Percentiles rank a stretch among this genome's conserved stretches.
Evolutionary conservation across 2,113 vertebrate species (phyloP).

Genomic region (Grammomys dolichurus): DNA sequence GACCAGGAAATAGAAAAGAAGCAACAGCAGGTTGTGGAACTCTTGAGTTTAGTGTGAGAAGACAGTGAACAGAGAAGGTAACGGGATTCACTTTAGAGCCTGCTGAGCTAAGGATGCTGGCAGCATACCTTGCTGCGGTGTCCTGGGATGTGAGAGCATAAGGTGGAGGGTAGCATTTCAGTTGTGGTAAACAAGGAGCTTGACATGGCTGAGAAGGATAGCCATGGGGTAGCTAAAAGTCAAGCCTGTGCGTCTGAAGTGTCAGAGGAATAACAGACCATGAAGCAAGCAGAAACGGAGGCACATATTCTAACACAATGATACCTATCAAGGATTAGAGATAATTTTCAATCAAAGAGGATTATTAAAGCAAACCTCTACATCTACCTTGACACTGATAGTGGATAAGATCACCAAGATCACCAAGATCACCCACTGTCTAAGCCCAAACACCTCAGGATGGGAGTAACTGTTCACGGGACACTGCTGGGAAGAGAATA

Average conservation of each 20-base stretch:
- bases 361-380: background rate
- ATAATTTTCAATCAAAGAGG: background rate
- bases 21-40: background rate
- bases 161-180: background rate
- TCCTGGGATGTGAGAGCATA: background rate
- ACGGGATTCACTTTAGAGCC: background rate
- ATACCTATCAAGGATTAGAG: background rate
- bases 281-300: background rate
- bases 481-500: background rate
- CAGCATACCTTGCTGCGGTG: background rate
- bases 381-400: background rate
- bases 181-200: background rate
- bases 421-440: background rate
- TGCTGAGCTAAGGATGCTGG: background rate
- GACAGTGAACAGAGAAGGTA: background rate
- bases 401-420: background rate
- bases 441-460: background rate
- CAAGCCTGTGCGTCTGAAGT: background rate
- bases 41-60: background rate
- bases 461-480: background rate
- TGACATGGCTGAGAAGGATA: fast-evolving
- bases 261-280: background rate
- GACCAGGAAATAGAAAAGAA: no score
- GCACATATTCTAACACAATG: background rate
- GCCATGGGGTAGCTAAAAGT: background rate